Percentiles rank a stretch among this genome's conserved stretches.
These are phyloP conservation scores for Zygothrica quintamaculata DNA, from an alignment of 2,888 invertebrate species.

Conservation along the genomic window DNA sequence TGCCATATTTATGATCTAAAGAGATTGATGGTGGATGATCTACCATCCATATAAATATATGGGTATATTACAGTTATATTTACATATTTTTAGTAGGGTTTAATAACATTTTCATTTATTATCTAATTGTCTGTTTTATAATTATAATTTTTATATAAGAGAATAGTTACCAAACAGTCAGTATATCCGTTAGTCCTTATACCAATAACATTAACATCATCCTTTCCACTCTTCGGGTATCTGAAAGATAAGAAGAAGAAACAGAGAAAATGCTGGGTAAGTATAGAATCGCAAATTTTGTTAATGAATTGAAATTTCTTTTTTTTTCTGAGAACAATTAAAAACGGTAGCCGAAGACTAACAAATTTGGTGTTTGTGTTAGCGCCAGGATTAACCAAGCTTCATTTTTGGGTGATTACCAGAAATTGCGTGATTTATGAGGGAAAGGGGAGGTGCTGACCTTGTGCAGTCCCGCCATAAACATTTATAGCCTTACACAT, in stretches of 20 bases:
- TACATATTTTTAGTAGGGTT: too few species aligned
- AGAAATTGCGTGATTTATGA: constrained; percentile 35
- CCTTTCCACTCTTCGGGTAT: constrained; percentile 68
- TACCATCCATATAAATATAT: too few species aligned
- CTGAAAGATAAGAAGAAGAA: constrained; percentile 74
- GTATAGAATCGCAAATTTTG: constrained; percentile 10
- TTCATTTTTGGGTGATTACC: constrained; percentile 25
- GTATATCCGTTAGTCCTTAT: constrained; percentile 55
- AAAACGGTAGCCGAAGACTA: constrained; percentile 23
- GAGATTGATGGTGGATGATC: too few species aligned
- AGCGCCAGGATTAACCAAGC: constrained; percentile 41
- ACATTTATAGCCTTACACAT: constrained; percentile 17
- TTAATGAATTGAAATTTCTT: constrained; percentile 20
- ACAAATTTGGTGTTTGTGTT: constrained; percentile 23
- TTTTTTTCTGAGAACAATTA: constrained; percentile 30
- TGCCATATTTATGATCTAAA: too few species aligned
- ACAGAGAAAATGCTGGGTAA: constrained; percentile 26
- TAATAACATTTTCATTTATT: too few species aligned
- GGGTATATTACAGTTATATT: too few species aligned
- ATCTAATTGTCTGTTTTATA: too few species aligned
- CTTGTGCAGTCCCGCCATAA: constrained; percentile 21
- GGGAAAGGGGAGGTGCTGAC: constrained; percentile 13
- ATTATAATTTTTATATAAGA: not conserved
- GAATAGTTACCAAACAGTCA: constrained; percentile 62
- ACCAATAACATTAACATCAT: constrained; percentile 72